Base-by-base conservation (phyloP, 2,113 vertebrate genomes). In the Gavia stellata region DNA sequence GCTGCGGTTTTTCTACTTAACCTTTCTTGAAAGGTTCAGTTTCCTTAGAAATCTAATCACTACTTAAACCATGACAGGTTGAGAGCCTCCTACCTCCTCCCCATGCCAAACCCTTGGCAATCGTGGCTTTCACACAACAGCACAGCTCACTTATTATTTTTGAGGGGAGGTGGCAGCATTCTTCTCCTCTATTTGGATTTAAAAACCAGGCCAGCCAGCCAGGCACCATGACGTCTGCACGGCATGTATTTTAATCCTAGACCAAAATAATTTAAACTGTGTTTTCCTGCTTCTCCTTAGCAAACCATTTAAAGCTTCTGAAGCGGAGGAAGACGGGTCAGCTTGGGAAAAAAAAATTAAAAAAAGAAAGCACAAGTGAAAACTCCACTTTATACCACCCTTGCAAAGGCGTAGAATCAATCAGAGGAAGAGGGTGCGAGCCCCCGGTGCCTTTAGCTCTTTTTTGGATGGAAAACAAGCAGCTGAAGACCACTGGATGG, bases 151-250 rank as follows among this genome's bases (percentile, higher is more conserved):
- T 90, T 94, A 52, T 94, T 91, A 62, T 90, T 92, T 87, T 87
- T 61, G 80, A 91, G 92, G 85, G 86, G 90, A 95, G 86, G 90
- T 52, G 85, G 93, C 91, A 88, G 72, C 95, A 95, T 97, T 97
- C 91, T 96, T 97, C 91, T 97, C 80, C 97, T 97, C 91, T 96
- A 92, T 96, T 97, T 97, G 97, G 95, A 84, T 7, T 82, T 58
- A 88, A 95, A 95, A 92, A 10, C 50, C 59, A 68, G 81, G 91
- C 88, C 88, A 95, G 85, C 62, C 92, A 96, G 83, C 2, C 70
- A 58, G 91, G 96, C 92, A 97, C 96, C 71, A 9, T 29, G 90
- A 88, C 58, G 68, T 86, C 86, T 17, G 4, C 70, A 42, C 12
- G n/a, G 72, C 78, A 17, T 88, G 93, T 94, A 96, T 96, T 97